phyloP scores from a whole-genome alignment of 2,797 vertebrate species.

The Ctenochaetus hawaiiensis region DNA sequence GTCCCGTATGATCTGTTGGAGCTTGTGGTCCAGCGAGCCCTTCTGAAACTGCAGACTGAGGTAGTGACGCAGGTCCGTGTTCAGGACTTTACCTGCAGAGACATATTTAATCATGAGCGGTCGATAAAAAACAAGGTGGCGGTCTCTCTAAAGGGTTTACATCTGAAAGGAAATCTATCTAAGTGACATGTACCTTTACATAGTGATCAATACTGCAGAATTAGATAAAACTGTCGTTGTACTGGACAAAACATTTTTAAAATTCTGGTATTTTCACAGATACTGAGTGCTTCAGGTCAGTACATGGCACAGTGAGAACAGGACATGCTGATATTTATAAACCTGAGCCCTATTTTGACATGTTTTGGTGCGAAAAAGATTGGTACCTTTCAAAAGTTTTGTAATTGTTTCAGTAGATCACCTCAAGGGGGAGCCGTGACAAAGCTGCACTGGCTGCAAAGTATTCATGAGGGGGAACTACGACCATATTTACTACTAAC shows the following conservation, averaged over 20 bases:
- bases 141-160: slow-evolving; percentile 22
- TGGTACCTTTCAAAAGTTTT: no score
- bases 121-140: slow-evolving; percentile 48
- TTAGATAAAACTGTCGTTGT: slow-evolving; percentile 20
- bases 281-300: background rate
- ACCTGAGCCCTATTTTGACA: no score
- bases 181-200: slow-evolving; percentile 34
- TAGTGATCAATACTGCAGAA: slow-evolving; percentile 29
- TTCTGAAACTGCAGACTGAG: slow-evolving; percentile 99
- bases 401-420: no score
- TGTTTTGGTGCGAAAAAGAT: no score
- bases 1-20: slow-evolving; percentile 98
- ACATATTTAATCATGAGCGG: slow-evolving; percentile 51
- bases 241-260: background rate
- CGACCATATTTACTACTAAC: no score
- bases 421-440: no score
- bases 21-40: slow-evolving; percentile 97
- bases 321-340: no score
- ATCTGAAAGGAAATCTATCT: slow-evolving; percentile 47
- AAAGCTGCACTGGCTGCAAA: no score
- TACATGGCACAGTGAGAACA: no score
- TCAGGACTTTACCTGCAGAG: slow-evolving; percentile 96
- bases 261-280: background rate
- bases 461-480: no score
- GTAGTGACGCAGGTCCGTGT: slow-evolving; percentile 98